These are phyloP conservation scores for Eidolon dupreanum DNA, from an alignment of 2,797 vertebrate genomes.

Conservation along the genomic window DNA sequence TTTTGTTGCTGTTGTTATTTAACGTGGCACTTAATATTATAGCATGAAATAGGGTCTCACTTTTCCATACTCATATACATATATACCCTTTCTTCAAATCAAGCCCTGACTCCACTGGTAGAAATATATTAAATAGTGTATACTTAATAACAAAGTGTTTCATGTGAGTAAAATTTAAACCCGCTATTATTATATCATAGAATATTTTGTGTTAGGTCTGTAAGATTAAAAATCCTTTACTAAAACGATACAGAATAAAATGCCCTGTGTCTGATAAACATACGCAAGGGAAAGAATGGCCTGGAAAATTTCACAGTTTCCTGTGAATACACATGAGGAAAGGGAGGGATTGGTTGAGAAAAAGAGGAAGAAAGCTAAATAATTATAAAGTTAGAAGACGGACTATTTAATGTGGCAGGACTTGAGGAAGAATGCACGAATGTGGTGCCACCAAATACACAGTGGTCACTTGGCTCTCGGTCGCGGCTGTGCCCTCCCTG, in stretches of 20 bases:
- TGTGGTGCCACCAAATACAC: fast-evolving
- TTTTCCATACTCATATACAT: neutral
- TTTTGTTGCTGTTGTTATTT: neutral
- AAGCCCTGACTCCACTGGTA: too few relatives aligned
- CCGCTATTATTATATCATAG: neutral
- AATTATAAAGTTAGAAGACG: neutral
- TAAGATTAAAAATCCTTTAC: neutral
- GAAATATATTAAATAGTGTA: neutral
- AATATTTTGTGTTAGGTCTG: neutral
- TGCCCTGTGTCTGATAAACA: neutral
- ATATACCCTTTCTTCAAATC: neutral
- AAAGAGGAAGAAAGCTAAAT: neutral
- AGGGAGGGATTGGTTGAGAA: neutral
- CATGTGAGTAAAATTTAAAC: neutral
- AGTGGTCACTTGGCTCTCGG: fast-evolving
- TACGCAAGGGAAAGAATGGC: neutral
- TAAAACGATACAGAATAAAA: neutral
- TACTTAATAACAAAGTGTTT: neutral
- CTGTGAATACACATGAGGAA: neutral
- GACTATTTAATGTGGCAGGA: too few relatives aligned
- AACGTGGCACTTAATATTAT: neutral
- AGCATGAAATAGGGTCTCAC: neutral
- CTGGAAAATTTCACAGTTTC: neutral
- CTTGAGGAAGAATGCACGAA: neutral
- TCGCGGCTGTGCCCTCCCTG: fast-evolving